A percentile compares a stretch with the other conserved stretches of the same genome.
phyloP scores from a whole-genome alignment of 2,888 invertebrate genomes.

The Andrena bucephala region DNA sequence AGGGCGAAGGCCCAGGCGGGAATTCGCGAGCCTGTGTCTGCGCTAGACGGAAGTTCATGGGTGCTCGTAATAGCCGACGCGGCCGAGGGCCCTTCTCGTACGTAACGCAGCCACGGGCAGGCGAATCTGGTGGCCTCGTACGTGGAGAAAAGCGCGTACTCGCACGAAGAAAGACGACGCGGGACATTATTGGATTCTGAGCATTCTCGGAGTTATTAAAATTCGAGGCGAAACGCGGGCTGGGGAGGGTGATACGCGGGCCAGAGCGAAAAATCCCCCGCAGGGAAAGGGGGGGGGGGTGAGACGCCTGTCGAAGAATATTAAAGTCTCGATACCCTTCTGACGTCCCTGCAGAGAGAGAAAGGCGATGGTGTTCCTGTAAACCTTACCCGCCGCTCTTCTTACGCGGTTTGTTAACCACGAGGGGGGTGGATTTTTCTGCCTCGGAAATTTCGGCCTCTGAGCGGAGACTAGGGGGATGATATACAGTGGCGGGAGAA shows the following conservation, averaged over 20 bases:
- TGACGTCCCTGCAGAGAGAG: slow-evolving; percentile 51
- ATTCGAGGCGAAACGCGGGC: slow-evolving; percentile 82
- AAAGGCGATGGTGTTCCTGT: slow-evolving; percentile 14
- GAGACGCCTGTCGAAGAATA: slow-evolving; percentile 79
- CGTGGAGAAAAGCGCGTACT: slow-evolving; percentile 55
- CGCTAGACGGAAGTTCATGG: slow-evolving; percentile 70
- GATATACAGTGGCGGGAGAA: too few relatives aligned
- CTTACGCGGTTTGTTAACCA: slow-evolving; percentile 50
- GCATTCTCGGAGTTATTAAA: slow-evolving; percentile 84
- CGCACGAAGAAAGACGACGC: slow-evolving; percentile 66
- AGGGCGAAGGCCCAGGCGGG: slow-evolving; percentile 21
- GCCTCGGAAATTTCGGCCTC: slow-evolving; percentile 12
- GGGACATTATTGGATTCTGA: slow-evolving; percentile 84
- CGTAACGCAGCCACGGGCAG: slow-evolving; percentile 63
- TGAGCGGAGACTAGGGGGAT: background rate
- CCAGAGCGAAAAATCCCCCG: slow-evolving; percentile 63
- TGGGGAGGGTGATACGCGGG: slow-evolving; percentile 30
- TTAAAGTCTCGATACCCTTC: slow-evolving; percentile 78
- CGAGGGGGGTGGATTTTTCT: background rate
- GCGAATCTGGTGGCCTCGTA: slow-evolving; percentile 44
- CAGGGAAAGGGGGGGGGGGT: slow-evolving; percentile 67
- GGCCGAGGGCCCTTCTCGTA: slow-evolving; percentile 38
- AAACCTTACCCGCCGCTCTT: slow-evolving; percentile 8
- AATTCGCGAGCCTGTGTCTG: slow-evolving; percentile 48
- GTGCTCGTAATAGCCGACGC: slow-evolving; percentile 67